Base-by-base conservation (phyloP, 2,797 vertebrate species). In the Lateolabrax maculatus region DNA sequence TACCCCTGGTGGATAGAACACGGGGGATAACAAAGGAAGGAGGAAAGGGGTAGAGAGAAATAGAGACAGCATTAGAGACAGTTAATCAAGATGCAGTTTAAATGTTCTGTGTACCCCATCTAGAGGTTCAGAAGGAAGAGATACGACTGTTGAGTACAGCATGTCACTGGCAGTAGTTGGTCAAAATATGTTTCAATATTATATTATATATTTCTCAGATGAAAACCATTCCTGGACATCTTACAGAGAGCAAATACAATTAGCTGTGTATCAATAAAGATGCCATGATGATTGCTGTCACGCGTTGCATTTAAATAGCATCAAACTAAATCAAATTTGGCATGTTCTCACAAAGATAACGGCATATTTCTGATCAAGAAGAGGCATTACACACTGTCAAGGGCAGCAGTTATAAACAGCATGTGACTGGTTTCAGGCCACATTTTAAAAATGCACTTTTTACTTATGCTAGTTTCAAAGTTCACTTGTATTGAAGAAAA, bases 1-100 rank as follows among this genome's bases (percentile, higher is more conserved):
- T 98, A 98, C 51, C 97, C 97, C 97, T 97, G 69, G 39, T 67
- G 48, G 65, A 55, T 8, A 10, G 3, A 7, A 39, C 36, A 41
- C 11, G n/a, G 57, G 39, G n/a, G 18, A 12, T n/a, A 25, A 48
- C 12, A 31, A 34, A 27, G 18, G 29, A 39, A 27, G 12, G n/a
- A 49, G 44, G 70, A 60, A 13, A 56, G 25, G 15, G 29, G 46
- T 3, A 1, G 71, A 64, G 41, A 58, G 10, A 61, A 58, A 31
- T n/a, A 41, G 15, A 68, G 16, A 56, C 19, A 49, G 9, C 12
- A n/a, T 61, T 29, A 48, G 13, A 51, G 13, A 39, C 11, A 25
- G 9, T 9, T 29, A 16, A 56, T 51, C 21, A 27, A 58, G 18
- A 44, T 11, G 3, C 10, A 15, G 37, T 19, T 13, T 5, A 13